Conservation (phyloP, 2,888 invertebrate genomes). For the Zootermopsis nevadensis region DNA sequence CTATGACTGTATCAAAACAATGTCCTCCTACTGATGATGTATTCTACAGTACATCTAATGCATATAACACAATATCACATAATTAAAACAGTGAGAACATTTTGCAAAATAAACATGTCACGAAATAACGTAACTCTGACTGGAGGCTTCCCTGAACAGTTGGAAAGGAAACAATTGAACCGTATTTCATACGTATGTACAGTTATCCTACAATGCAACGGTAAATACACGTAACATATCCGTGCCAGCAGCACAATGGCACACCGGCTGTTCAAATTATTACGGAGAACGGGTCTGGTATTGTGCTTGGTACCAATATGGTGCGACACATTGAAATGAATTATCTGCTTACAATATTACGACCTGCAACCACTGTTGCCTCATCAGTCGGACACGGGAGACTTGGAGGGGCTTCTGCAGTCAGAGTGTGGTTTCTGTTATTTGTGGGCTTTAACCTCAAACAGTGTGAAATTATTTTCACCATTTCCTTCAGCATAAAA, state of each 20-base stretch:
- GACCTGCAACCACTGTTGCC: slow-evolving; percentile 10
- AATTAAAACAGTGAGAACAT: not conserved
- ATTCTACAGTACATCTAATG: not conserved
- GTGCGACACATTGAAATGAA: slow-evolving; percentile 14
- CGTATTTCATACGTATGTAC: slow-evolving; percentile 45
- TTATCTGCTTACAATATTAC: slow-evolving; percentile 12
- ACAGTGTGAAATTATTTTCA: no score
- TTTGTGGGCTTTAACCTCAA: no score
- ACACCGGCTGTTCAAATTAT: not conserved
- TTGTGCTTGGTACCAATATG: slow-evolving; percentile 26
- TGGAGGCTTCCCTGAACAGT: slow-evolving; percentile 1
- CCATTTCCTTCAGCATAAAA: no score
- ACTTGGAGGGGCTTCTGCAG: not conserved
- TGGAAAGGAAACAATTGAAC: slow-evolving; percentile 19
- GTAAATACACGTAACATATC: slow-evolving; percentile 41
- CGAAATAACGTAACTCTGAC: not conserved
- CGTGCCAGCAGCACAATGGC: not conserved
- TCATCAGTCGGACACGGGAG: not conserved
- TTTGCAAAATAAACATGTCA: not conserved
- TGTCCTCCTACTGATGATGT: not conserved
- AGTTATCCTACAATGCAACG: slow-evolving; percentile 47
- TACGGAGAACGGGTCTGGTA: not conserved
- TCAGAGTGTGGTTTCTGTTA: not conserved
- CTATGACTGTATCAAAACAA: not conserved
- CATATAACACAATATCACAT: not conserved